A percentile compares a stretch with the other conserved stretches of the same genome.
phyloP scores from a whole-genome alignment of 1,140 invertebrate genomes.

The Drosophila ercepeae region DNA sequence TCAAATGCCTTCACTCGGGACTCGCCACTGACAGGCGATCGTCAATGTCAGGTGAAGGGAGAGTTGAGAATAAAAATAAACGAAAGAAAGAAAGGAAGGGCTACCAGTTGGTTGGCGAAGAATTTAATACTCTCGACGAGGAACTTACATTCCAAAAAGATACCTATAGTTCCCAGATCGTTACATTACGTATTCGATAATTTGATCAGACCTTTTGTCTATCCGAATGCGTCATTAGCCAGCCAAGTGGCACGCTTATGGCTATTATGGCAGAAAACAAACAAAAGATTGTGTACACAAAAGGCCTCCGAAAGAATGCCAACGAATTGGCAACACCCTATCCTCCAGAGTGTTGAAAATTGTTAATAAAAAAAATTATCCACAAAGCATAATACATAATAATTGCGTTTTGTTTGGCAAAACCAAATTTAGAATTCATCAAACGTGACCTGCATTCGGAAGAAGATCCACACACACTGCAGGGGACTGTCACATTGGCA shows the following conservation, averaged over 20 bases:
- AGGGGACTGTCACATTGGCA: slow-evolving; percentile 51
- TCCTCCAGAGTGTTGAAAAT: slow-evolving; percentile 42
- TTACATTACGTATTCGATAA: slow-evolving; percentile 25
- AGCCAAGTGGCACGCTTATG: slow-evolving; percentile 69
- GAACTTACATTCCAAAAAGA: not conserved
- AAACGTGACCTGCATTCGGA: slow-evolving; percentile 57
- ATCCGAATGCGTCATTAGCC: slow-evolving; percentile 38
- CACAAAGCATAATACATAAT: slow-evolving; percentile 69
- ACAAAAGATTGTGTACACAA: slow-evolving; percentile 35
- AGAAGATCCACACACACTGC: slow-evolving; percentile 14
- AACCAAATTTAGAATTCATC: slow-evolving; percentile 68
- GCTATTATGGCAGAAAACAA: slow-evolving; percentile 53
- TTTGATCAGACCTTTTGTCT: slow-evolving; percentile 46
- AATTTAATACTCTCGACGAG: not conserved
- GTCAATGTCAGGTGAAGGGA: slow-evolving; percentile 23
- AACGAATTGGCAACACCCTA: slow-evolving; percentile 38
- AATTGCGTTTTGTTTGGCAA: slow-evolving; percentile 66
- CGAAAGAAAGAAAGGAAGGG: not conserved
- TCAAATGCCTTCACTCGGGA: slow-evolving; percentile 58
- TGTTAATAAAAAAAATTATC: slow-evolving; percentile 27
- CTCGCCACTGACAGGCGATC: slow-evolving; percentile 23
- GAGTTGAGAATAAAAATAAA: not conserved
- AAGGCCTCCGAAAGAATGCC: slow-evolving; percentile 6
- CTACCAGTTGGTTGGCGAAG: not conserved
- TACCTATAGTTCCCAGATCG: not conserved